Conservation (phyloP, 2,888 invertebrate species). For the Pachydiplax longipennis region DNA sequence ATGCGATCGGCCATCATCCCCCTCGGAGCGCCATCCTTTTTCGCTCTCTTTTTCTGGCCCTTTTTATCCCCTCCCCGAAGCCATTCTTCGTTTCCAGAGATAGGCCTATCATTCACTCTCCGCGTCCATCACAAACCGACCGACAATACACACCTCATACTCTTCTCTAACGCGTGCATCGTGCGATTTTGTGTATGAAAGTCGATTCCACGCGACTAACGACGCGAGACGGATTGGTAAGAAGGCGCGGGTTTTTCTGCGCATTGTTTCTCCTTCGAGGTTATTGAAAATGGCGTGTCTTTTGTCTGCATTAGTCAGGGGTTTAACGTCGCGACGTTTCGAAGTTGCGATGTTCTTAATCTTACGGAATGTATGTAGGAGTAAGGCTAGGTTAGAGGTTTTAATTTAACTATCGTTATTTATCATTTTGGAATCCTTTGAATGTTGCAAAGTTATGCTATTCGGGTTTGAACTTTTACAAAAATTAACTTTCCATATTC, state of each 20-base stretch:
- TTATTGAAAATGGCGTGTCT: background rate
- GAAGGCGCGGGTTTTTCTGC: too few relatives aligned
- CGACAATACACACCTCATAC: background rate
- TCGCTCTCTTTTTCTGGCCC: background rate
- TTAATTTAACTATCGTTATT: background rate
- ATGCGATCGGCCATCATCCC: slow-evolving; percentile 34
- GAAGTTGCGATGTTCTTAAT: too few relatives aligned
- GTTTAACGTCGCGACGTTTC: too few relatives aligned
- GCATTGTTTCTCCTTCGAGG: background rate
- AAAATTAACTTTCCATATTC: too few relatives aligned
- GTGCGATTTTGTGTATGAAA: background rate
- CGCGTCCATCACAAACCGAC: background rate
- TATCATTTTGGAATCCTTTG: too few relatives aligned
- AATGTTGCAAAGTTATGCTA: too few relatives aligned
- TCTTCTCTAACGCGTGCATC: background rate
- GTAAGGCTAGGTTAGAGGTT: background rate
- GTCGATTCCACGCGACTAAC: background rate
- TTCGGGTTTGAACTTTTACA: too few relatives aligned
- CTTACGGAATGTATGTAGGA: background rate
- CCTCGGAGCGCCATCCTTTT: background rate
- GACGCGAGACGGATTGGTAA: too few relatives aligned
- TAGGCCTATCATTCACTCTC: background rate
- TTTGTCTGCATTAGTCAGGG: too few relatives aligned
- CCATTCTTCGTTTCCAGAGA: background rate
- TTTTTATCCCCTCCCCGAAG: background rate